Evolutionary conservation across 2,113 vertebrate genomes (phyloP), one percentile per base, ranked within the genome.

Genomic region (Kryptolebias marmoratus): DNA sequence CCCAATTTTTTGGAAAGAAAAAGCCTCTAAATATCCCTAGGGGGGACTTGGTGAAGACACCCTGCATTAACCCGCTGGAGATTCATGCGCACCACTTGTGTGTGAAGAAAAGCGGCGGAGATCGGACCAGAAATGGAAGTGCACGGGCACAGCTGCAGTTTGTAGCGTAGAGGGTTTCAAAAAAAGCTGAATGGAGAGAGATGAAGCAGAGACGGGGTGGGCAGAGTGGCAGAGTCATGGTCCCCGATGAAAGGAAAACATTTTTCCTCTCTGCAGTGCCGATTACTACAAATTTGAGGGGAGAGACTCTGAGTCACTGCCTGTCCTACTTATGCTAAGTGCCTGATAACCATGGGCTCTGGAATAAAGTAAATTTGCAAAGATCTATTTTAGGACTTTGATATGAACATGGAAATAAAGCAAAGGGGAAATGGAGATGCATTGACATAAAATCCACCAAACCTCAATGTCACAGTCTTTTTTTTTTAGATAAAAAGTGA

Each of bases 331-430:
- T 88, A 83, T 83, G 68, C 77, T 79, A 80, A 82, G 75, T 82
- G 81, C 60, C 72, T 91, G 74, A 90, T 81, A 85, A 75, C 73
- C 83, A 77, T 70, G 65, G 28, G 75, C 71, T 76, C 44, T 58
- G 72, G 58, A 74, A 87, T 75, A 75, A 84, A 89, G 55, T 57
- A 31, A 88, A 90, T 90, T 87, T 88, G 84, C 88, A 90, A 84
- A 78, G 44, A 78, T 86, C 75, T 87, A 85, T 86, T 89, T 86
- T 81, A 87, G 72, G 77, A 67, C 73, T 75, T 77, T 82, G 82
- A 89, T 84, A 64, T 62, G 67, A 63, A 63, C 79, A 64, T 54
- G 67, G 52, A 12, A 64, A 88, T 83, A 85, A 84, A 75, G 73
- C 30, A 13, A 45, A 67, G 54, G 59, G 16, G 64, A 79, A 64